Base-by-base conservation (phyloP, 2,113 vertebrate genomes). In the Zingel zingel region DNA sequence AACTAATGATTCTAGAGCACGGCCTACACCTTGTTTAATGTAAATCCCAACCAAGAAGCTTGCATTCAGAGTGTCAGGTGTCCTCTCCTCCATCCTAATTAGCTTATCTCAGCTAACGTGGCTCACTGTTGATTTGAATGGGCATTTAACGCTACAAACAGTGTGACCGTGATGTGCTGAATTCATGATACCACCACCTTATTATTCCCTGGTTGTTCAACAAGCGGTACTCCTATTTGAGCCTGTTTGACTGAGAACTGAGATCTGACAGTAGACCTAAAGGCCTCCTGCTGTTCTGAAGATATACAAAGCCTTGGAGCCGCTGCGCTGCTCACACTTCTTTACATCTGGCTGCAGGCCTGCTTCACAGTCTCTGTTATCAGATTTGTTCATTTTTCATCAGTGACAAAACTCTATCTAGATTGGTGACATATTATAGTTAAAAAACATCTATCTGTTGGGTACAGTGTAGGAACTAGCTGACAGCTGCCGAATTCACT, bases 251-350 rank as follows among this genome's bases (percentile, higher is more conserved):
- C 10, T 65, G 53, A 74, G 71, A 78, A 27, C 86, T 77, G 81
- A 66, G 79, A 75, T 2, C 62, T 61, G 54, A 80, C 69, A 27
- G 63, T 30, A 23, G 47, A 51, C 33, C 69, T 53, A 68, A 76
- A 83, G 47, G 82, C 59, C 68, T 75, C 89, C 91, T 67, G 88
- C 77, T 80, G 89, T 71, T 88, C 69, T 74, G 25, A 81, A 67
- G 72, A 79, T 67, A 76, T 3, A 39, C 23, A 67, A 86, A 83
- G 68, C 79, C 78, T 69, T 0, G 4, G 66, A 77, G 75, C 59
- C 4, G 2, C 33, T 25, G 33, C 19, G 58, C 43, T 61, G 63
- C 33, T 76, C 54, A 33, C 0, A 2, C 36, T 23, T 36, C 21
- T 74, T 79, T 62, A 67, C 47, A 56, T 70, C 16, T 0, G 19